Evolutionary conservation across 1,140 invertebrate genomes (phyloP), one percentile per base, ranked within the genome.

Genomic region (Sycophila sp.): DNA sequence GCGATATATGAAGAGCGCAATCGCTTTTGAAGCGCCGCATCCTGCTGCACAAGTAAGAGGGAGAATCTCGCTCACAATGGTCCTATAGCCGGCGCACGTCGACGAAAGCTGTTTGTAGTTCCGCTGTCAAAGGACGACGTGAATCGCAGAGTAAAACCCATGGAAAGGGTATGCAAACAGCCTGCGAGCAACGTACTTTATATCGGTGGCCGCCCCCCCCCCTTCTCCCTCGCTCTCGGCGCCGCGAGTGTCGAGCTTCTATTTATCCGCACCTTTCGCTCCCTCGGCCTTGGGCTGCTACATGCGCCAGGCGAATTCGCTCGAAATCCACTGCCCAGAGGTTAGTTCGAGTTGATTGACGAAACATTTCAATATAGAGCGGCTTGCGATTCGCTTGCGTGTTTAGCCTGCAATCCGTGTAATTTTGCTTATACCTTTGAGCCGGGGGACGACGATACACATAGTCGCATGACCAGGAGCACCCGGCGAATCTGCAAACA

Each of bases 121-220:
- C 59, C 63, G 63, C 76, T 76, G 74, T 77, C 78, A 81, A 79
- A 81, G 78, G 75, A 69, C 75, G 71, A 73, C 73, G 70, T 24
- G 47, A 15, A 60, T 51, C n/a, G 55, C 10, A 70, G 71, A 74
- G 75, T 73, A 67, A 58, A 77, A 75, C 71, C 65, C 66, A 64
- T 73, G 70, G 63, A 76, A 75, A 76, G 72, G 70, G 70, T 75
- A 68, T 77, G 74, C 73, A 80, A 78, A 78, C 73, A 80, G 73
- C 71, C 68, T 77, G 69, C 65, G 69, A 75, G 76, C 73, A 72
- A 73, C 62, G 69, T 73, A 76, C 78, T 56, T 76, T 76, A 75
- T 76, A 77, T 77, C 73, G 73, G 71, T 76, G 69, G 38, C 47
- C 65, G 51, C 28, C 36, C 69, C 76, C 75, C 74, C 59, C 45